phyloP scores from a whole-genome alignment of 2,113 vertebrate genomes.

The Naja naja region DNA sequence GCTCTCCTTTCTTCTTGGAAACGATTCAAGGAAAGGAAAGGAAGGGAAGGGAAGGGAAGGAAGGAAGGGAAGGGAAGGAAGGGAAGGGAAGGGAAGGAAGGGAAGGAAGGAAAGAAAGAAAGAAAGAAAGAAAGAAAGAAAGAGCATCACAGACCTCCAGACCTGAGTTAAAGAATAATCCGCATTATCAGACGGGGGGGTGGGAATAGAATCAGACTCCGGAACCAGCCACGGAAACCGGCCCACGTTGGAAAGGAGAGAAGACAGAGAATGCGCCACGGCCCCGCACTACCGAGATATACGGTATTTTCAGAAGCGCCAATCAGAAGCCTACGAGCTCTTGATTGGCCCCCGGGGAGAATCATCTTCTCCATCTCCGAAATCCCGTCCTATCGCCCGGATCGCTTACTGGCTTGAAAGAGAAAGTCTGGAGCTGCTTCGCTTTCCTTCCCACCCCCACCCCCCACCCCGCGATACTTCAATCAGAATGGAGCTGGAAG shows the following conservation, averaged over 20 bases:
- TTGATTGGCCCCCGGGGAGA: background rate
- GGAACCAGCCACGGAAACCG: background rate
- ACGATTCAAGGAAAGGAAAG: background rate
- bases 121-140: no score
- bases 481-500: background rate
- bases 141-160: no score
- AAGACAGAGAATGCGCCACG: background rate
- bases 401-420: background rate
- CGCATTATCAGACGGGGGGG: no score
- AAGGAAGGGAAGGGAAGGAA: no score
- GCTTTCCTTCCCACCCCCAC: background rate
- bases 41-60: fast-evolving
- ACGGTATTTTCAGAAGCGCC: conserved; percentile 24
- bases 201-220: background rate
- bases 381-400: background rate
- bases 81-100: no score
- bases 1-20: background rate
- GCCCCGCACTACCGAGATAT: conserved; percentile 33
- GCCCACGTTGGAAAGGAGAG: background rate
- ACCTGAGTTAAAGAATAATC: no score
- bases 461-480: background rate
- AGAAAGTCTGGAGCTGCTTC: background rate
- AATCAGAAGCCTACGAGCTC: conserved; percentile 2
- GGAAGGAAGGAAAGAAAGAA: no score
- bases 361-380: background rate